Base-by-base conservation (phyloP, 2,113 vertebrate genomes). In the Brachyistius frenatus region DNA sequence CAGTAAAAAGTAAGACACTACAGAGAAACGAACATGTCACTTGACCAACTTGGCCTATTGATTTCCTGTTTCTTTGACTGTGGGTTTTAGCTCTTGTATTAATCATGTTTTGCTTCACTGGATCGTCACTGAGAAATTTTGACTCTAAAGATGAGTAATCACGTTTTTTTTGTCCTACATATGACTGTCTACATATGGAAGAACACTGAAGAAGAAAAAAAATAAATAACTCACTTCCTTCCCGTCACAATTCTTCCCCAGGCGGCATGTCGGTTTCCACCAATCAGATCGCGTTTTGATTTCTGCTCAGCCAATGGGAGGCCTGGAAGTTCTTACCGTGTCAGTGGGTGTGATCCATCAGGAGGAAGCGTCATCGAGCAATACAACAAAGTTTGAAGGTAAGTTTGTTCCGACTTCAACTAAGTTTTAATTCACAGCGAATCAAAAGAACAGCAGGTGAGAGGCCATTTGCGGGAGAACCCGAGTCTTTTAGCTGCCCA, bases 351-450 rank as follows among this genome's bases (percentile, higher is more conserved):
- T 90, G 69, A 70, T 55, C 65, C 57, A 15, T 11, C 32, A 86
- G 63, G 13, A 86, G 89, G 90, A 91, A 92, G 88, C 64, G 71
- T 86, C 61, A 44, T 14, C 58, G 87, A 87, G 80, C 78, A 85
- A 67, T 72, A 67, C 71, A 88, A 64, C 36, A 82, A 88, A 90
- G 84, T 91, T 93, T 86, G 52, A 62, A 84, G 90, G 93, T 94
- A 90, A 92, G 92, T 90, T 83, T 81, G 14, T 39, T 1, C 16
- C 46, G 10, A 77, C 9, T 62, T 68, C 79, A 57, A 72, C 3
- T 1, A 62, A 53, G 6, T 31, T 67, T 74, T 52, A 44, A 13
- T 36, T 53, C 10, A 30, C 37, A 16, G 8, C 5, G 4, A 58
- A 9, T 33, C 4, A 5, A 41, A 63, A 23, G 1, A 44, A 16